phyloP scores from a whole-genome alignment of 2,113 vertebrate species.

The Chionis minor region DNA sequence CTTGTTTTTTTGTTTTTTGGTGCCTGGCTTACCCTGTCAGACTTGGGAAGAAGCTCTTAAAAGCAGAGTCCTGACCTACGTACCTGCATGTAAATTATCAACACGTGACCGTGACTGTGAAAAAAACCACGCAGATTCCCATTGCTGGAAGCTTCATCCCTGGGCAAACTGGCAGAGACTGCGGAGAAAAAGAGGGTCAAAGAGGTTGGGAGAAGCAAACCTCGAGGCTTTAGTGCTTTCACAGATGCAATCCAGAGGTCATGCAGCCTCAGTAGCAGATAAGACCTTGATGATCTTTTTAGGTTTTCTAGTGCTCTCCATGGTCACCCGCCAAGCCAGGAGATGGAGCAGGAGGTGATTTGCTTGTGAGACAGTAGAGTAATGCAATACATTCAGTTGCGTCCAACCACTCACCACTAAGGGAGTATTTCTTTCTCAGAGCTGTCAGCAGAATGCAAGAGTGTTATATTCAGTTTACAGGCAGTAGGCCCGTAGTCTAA shows the following conservation, averaged over 20 bases:
- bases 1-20: not conserved
- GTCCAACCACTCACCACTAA: not conserved
- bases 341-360: not conserved
- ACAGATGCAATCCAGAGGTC: not conserved
- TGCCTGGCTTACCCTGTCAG: not conserved
- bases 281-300: not conserved
- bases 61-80: not conserved
- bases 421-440: not conserved
- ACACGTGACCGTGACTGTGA: fast-evolving
- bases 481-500: not conserved
- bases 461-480: not conserved
- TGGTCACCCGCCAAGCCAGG: not conserved
- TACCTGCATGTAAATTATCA: not conserved
- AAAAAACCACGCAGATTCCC: not conserved
- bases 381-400: not conserved
- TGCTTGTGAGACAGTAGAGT: not conserved
- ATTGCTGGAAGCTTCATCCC: not conserved
- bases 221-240: not conserved
- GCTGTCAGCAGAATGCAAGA: conserved; percentile 1
- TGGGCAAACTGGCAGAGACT: not conserved
- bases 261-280: not conserved
- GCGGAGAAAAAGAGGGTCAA: not conserved
- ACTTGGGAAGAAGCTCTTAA: not conserved
- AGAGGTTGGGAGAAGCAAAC: not conserved
- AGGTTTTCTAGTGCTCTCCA: not conserved